Percentiles rank a stretch among this genome's conserved stretches.
Conservation (phyloP, 1,140 invertebrate species). For the Drosophila seguyi region DNA sequence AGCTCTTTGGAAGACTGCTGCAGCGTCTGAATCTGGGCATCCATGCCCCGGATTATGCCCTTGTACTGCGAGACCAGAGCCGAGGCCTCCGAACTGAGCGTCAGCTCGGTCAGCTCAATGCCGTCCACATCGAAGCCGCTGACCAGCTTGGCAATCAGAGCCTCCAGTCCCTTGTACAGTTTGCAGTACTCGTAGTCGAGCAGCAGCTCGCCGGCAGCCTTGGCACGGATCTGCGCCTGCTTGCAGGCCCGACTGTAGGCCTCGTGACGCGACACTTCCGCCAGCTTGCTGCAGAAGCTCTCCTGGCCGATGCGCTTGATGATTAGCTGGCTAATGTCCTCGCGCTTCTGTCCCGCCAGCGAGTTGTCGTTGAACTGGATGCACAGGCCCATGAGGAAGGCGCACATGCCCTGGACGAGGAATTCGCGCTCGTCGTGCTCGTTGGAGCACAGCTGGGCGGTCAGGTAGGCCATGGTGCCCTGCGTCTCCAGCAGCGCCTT, state of each 20-base stretch:
- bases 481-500: slow-evolving; percentile 93
- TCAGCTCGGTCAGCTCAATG: slow-evolving; percentile 86
- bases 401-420: slow-evolving; percentile 95
- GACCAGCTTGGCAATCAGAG: slow-evolving; percentile 74
- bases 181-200: slow-evolving; percentile 98
- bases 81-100: slow-evolving; percentile 86
- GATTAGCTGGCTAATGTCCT: slow-evolving; percentile 93
- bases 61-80: slow-evolving; percentile 92
- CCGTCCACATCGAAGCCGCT: slow-evolving; percentile 80
- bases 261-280: slow-evolving; percentile 95
- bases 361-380: slow-evolving; percentile 96
- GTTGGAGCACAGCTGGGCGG: slow-evolving; percentile 90
- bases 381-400: slow-evolving; percentile 97
- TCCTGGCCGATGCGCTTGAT: slow-evolving; percentile 97
- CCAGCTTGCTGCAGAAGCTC: slow-evolving; percentile 94
- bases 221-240: slow-evolving; percentile 94
- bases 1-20: slow-evolving; percentile 87
- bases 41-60: slow-evolving; percentile 95
- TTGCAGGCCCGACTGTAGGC: slow-evolving; percentile 96
- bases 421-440: slow-evolving; percentile 95
- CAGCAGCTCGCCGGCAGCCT: slow-evolving; percentile 91
- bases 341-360: slow-evolving; percentile 91
- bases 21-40: slow-evolving; percentile 89
- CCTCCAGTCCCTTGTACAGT: slow-evolving; percentile 92
- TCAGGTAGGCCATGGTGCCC: slow-evolving; percentile 94